phyloP scores from a whole-genome alignment of 2,797 vertebrate species.

The Coracias cyanogaster region DNA sequence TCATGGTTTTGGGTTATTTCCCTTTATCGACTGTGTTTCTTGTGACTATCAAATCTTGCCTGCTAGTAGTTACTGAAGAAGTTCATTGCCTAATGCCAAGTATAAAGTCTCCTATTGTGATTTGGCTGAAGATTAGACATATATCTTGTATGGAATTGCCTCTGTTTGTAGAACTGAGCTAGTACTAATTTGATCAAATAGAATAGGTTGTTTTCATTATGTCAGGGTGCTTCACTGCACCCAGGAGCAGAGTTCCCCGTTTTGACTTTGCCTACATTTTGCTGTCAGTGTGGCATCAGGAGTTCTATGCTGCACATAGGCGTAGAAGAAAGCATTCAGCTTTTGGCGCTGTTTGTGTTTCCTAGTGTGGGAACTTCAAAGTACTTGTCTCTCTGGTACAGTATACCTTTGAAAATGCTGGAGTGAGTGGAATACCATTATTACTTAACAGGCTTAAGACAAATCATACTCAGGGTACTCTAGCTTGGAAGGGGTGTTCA shows the following conservation, averaged over 20 bases:
- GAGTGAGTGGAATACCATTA: not conserved
- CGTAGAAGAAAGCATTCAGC: not conserved
- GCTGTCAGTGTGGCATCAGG: not conserved
- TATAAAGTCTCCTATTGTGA: not conserved
- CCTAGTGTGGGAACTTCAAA: not conserved
- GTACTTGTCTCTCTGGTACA: not conserved
- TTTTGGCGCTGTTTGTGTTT: not conserved
- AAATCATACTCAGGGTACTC: not conserved
- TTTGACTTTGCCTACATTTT: not conserved
- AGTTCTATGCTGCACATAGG: not conserved
- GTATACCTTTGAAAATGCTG: not conserved
- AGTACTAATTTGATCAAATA: not conserved
- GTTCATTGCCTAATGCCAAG: not conserved
- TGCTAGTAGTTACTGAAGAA: not conserved
- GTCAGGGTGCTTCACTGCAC: not conserved
- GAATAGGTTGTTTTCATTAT: not conserved
- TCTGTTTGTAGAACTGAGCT: not conserved
- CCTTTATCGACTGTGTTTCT: not conserved
- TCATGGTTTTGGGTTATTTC: not conserved
- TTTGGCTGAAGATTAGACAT: not conserved
- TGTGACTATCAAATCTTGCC: not conserved
- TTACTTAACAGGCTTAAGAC: not conserved
- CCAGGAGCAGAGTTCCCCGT: not conserved
- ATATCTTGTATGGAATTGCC: not conserved
- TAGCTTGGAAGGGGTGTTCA: not conserved